A percentile compares a stretch with the other conserved stretches of the same genome.
phyloP scores from a whole-genome alignment of 2,888 invertebrate genomes.

The Andrena dorsata region DNA sequence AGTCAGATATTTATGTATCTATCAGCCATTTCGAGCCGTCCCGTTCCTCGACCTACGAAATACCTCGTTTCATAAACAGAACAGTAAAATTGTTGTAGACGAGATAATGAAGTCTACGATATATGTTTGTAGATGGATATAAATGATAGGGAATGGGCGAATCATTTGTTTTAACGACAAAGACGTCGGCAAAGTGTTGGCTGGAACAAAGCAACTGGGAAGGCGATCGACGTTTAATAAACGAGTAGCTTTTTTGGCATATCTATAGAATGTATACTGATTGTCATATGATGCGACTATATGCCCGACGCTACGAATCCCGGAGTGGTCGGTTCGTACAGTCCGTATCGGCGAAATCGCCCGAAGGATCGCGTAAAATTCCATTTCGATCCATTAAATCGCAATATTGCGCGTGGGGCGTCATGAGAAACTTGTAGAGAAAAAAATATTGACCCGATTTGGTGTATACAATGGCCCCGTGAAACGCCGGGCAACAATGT shows the following conservation, averaged over 20 bases:
- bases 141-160: background rate
- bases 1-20: background rate
- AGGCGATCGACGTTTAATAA: constrained; percentile 41
- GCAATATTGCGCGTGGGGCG: constrained; percentile 75
- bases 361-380: constrained; percentile 16
- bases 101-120: constrained; percentile 57
- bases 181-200: background rate
- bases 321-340: constrained; percentile 73
- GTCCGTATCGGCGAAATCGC: constrained; percentile 57
- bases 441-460: constrained; percentile 82
- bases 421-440: constrained; percentile 75
- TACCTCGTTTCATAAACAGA: constrained; percentile 30
- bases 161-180: background rate
- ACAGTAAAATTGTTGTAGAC: constrained; percentile 48
- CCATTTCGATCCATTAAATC: constrained; percentile 61
- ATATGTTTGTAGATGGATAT: constrained; percentile 18
- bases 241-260: constrained; percentile 56
- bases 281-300: constrained; percentile 76
- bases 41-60: background rate
- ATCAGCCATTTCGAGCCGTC: background rate
- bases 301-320: constrained; percentile 69
- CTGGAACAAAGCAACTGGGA: background rate
- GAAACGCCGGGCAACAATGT: constrained; percentile 50
- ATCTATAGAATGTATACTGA: constrained; percentile 68
- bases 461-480: constrained; percentile 73